Evolutionary conservation across 2,888 invertebrate genomes (phyloP).

Genomic region (Ochlodes sylvanus): DNA sequence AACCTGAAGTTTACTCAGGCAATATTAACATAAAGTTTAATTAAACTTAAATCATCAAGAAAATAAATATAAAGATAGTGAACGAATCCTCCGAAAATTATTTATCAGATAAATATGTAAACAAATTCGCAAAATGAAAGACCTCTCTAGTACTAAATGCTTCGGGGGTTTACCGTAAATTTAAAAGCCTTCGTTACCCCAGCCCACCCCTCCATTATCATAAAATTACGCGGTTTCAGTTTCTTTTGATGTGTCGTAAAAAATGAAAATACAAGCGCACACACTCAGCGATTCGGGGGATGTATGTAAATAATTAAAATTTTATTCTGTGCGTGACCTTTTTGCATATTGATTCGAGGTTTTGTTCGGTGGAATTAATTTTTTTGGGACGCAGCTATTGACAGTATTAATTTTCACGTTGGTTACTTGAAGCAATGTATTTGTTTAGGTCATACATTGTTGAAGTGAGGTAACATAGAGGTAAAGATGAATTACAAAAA

Average conservation of each 20-base stretch:
- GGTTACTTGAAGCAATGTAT: not conserved
- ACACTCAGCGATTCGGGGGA: conserved; percentile 51
- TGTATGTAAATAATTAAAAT: conserved; percentile 44
- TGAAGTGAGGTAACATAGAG: no score
- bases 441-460: no score
- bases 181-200: conserved; percentile 77
- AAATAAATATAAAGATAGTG: no score
- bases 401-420: not conserved
- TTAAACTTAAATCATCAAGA: no score
- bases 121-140: not conserved
- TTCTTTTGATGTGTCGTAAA: conserved; percentile 82
- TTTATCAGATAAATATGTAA: not conserved
- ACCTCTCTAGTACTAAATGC: conserved; percentile 50
- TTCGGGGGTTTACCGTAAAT: conserved; percentile 74
- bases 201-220: conserved; percentile 78
- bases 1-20: no score
- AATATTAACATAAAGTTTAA: no score
- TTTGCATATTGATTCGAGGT: conserved; percentile 39
- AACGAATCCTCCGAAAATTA: conserved; percentile 23
- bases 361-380: conserved; percentile 18
- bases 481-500: no score
- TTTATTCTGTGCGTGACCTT: conserved; percentile 38
- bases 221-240: conserved; percentile 82
- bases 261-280: conserved; percentile 68
- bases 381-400: not conserved